Evolutionary conservation across 2,797 vertebrate species (phyloP).

Genomic region (Neomorphus geoffroyi): DNA sequence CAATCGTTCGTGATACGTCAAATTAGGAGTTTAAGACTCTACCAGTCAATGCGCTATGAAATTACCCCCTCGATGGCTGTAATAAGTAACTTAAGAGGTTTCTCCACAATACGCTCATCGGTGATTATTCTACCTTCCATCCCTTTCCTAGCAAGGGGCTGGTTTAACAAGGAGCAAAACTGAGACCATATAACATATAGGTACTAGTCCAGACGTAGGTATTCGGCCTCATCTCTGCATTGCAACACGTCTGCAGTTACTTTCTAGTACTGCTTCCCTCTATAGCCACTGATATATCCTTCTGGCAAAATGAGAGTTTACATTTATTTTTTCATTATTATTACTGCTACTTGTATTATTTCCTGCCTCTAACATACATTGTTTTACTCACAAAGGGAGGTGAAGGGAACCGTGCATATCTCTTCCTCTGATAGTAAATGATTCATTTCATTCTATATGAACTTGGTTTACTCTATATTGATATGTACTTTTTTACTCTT

Average conservation of each 20-base stretch:
- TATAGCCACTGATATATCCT: background rate
- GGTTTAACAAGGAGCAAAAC: background rate
- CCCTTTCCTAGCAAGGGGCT: background rate
- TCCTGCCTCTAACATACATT: background rate
- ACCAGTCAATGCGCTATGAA: background rate
- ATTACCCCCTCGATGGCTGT: background rate
- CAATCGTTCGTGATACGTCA: background rate
- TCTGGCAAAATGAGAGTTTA: background rate
- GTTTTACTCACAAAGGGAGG: background rate
- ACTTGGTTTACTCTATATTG: background rate
- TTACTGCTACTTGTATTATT: background rate
- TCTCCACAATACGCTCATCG: background rate
- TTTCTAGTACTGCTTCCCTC: background rate
- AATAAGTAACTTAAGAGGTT: background rate
- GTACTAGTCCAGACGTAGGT: background rate
- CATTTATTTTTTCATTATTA: background rate
- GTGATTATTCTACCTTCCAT: background rate
- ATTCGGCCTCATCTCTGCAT: background rate
- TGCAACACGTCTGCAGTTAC: background rate
- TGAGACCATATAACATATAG: rapidly evolving
- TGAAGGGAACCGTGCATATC: background rate
- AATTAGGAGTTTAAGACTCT: background rate
- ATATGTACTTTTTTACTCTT: background rate
- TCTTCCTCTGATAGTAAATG: background rate
- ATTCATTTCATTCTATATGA: background rate